Conservation (phyloP, 2,888 invertebrate species). For the Leptinotarsa juncta region DNA sequence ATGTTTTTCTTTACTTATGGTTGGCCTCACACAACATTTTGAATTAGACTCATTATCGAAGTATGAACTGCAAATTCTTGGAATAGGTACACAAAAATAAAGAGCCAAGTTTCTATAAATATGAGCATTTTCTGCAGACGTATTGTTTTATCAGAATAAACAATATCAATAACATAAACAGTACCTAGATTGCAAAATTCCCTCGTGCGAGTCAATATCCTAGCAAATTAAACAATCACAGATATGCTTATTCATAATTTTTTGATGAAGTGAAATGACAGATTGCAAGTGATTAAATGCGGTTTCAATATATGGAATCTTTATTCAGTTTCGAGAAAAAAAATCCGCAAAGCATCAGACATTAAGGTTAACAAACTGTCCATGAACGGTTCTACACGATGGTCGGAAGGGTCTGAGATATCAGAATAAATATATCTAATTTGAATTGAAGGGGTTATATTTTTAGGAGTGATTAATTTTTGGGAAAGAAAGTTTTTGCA, state of each 20-base stretch:
- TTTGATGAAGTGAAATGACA: constrained; percentile 35
- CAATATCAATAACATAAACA: constrained; percentile 14
- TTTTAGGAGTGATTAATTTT: no score
- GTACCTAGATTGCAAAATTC: constrained; percentile 45
- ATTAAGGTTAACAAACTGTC: constrained; percentile 30
- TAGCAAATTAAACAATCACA: constrained; percentile 41
- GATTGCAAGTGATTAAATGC: constrained; percentile 35
- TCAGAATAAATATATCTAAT: background rate
- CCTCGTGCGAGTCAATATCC: constrained; percentile 45
- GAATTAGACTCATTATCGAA: background rate
- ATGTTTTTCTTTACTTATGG: no score
- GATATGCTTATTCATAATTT: constrained; percentile 40
- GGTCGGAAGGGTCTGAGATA: background rate
- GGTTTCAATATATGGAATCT: constrained; percentile 27
- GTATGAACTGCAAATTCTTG: constrained; percentile 2
- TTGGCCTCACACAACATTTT: no score
- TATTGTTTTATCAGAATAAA: constrained; percentile 44
- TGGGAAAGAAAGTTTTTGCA: no score
- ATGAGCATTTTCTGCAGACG: constrained; percentile 51
- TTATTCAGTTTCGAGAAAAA: constrained; percentile 26
- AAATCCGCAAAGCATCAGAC: constrained; percentile 14
- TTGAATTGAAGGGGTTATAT: no score
- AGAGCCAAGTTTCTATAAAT: constrained; percentile 28
- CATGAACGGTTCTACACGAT: background rate
- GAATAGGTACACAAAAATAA: background rate